These are phyloP conservation scores for Lutraria lutraria DNA, from an alignment of 2,888 invertebrate genomes.

Conservation along the genomic window DNA sequence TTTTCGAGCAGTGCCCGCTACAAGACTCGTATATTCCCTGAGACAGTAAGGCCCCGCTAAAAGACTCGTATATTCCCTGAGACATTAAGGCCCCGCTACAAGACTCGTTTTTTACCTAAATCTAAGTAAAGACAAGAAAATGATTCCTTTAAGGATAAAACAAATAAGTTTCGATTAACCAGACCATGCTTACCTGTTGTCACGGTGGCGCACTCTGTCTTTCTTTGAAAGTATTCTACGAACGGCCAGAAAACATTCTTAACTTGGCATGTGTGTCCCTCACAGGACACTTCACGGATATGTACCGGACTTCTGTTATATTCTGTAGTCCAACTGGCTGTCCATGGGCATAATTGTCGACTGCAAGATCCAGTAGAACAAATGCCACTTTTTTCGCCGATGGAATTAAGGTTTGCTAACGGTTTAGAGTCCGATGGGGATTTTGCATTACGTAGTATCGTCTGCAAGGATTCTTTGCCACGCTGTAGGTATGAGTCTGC, in stretches of 20 bases:
- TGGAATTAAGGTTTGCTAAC: background rate
- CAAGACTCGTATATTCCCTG: too few species aligned
- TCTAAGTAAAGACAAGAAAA: too few species aligned
- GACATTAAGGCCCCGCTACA: too few species aligned
- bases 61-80: too few species aligned
- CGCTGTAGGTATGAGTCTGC: background rate
- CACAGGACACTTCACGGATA: slow-evolving; percentile 24
- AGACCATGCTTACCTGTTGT: background rate
- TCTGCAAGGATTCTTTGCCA: background rate
- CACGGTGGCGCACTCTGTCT: background rate
- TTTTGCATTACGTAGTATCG: background rate
- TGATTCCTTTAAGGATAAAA: too few species aligned
- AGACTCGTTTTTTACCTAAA: too few species aligned
- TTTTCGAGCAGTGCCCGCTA: too few species aligned
- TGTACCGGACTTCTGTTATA: slow-evolving; percentile 16
- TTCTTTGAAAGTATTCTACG: too few species aligned
- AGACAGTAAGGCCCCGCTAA: too few species aligned
- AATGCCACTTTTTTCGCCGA: background rate
- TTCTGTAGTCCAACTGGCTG: background rate
- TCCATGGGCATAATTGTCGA: slow-evolving; percentile 30
- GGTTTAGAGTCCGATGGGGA: background rate
- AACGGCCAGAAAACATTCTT: background rate
- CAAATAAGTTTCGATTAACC: background rate
- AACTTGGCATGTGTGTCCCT: background rate
- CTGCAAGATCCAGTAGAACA: slow-evolving; percentile 4